A percentile compares a stretch with the other conserved stretches of the same genome.
Conservation (phyloP, 2,888 invertebrate species). For the Autographa pulchrina region DNA sequence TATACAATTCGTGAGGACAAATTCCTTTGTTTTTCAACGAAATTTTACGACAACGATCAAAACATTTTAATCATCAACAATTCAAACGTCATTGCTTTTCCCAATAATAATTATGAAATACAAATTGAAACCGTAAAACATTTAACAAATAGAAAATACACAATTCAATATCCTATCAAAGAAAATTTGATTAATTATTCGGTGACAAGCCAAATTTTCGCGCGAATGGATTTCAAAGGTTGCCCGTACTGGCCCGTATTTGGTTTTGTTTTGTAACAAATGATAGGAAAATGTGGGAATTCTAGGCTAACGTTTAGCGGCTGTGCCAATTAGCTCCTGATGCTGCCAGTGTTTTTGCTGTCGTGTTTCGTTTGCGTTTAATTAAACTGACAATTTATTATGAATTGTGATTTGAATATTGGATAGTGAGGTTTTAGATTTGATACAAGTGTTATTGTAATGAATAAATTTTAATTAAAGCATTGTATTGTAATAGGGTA, state of each 20-base stretch:
- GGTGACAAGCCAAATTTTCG: conserved; percentile 37
- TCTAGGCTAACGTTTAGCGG: background rate
- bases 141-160: conserved; percentile 33
- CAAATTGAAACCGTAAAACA: conserved; percentile 28
- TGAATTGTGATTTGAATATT: no score
- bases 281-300: conserved; percentile 33
- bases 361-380: background rate
- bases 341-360: background rate
- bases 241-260: conserved; percentile 24
- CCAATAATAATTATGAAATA: conserved; percentile 13
- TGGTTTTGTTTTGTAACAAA: conserved; percentile 46
- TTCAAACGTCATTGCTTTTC: conserved; percentile 24
- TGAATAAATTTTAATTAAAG: no score
- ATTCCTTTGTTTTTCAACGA: background rate
- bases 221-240: conserved; percentile 38
- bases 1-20: background rate
- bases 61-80: background rate
- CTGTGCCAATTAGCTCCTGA: background rate
- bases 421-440: no score
- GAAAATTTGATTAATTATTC: conserved; percentile 57
- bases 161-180: conserved; percentile 43
- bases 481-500: no score
- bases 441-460: no score
- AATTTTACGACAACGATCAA: background rate
- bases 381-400: background rate